phyloP scores from a whole-genome alignment of 2,113 vertebrate genomes.

The Cynoglossus semilaevis region DNA sequence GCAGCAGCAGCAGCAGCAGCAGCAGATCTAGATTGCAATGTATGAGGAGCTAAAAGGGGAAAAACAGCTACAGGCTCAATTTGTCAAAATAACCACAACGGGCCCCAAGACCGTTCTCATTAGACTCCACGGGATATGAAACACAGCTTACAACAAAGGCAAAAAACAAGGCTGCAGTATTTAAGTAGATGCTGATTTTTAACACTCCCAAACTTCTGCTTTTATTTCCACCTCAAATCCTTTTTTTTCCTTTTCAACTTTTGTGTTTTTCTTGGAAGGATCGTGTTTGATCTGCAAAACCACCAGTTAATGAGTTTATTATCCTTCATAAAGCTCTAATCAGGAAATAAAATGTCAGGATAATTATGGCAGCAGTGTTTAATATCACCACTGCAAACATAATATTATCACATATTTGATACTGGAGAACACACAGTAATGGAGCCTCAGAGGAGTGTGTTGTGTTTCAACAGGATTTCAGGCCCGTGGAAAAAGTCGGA shows the following conservation, averaged over 20 bases:
- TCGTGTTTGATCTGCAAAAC: neutral
- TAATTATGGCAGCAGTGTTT: slow-evolving; percentile 14
- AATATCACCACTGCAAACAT: slow-evolving; percentile 7
- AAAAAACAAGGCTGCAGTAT: slow-evolving; percentile 32
- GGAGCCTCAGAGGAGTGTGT: slow-evolving; percentile 3
- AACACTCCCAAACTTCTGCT: slow-evolving; percentile 19
- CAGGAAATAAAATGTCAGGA: slow-evolving; percentile 20
- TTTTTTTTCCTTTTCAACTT: neutral
- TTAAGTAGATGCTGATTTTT: slow-evolving; percentile 58
- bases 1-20: slow-evolving; percentile 13
- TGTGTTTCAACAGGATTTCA: slow-evolving; percentile 19
- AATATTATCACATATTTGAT: slow-evolving; percentile 13
- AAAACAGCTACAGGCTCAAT: slow-evolving; percentile 62
- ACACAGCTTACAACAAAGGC: slow-evolving; percentile 48
- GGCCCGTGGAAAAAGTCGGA: slow-evolving; percentile 6
- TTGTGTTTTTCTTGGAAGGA: slow-evolving; percentile 26
- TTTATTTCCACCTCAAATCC: slow-evolving; percentile 1
- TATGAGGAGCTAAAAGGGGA: slow-evolving; percentile 49
- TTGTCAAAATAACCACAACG: slow-evolving; percentile 63
- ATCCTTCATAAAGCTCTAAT: slow-evolving; percentile 24
- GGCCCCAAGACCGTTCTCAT: slow-evolving; percentile 56
- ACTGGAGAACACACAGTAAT: slow-evolving; percentile 10
- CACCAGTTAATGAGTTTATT: slow-evolving; percentile 40
- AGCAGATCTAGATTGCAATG: slow-evolving; percentile 54
- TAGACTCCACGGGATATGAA: slow-evolving; percentile 59